phyloP scores from a whole-genome alignment of 2,797 vertebrate species.

The Takifugu rubripes region DNA sequence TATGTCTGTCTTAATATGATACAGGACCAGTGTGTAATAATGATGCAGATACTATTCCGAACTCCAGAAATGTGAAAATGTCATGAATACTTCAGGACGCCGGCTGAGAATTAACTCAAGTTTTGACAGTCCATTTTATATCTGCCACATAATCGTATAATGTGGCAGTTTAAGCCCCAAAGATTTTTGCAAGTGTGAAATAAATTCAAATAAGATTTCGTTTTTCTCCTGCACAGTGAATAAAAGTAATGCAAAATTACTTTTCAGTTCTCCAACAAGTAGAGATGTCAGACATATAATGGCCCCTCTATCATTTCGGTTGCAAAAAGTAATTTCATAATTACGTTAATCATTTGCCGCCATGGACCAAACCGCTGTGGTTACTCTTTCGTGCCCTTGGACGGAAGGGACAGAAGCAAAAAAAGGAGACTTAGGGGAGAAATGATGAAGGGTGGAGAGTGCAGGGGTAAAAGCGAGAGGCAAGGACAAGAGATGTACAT shows the following conservation, averaged over 20 bases:
- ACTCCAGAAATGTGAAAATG: not conserved
- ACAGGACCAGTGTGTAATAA: not conserved
- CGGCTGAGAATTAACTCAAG: too few relatives aligned
- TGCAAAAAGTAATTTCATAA: conserved; percentile 67
- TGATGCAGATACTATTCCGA: not conserved
- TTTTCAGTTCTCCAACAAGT: conserved; percentile 19
- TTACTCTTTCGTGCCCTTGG: conserved; percentile 58
- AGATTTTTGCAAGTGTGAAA: too few relatives aligned
- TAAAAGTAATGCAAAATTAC: too few relatives aligned
- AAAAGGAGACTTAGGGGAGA: not conserved
- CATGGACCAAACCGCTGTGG: conserved; percentile 55
- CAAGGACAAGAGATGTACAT: not conserved
- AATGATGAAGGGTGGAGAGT: not conserved
- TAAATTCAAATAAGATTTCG: too few relatives aligned
- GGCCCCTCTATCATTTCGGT: conserved; percentile 38
- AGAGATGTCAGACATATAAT: conserved; percentile 35
- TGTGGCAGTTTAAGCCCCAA: too few relatives aligned
- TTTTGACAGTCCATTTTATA: too few relatives aligned
- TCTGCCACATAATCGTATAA: too few relatives aligned
- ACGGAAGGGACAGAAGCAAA: not conserved
- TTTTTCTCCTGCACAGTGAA: too few relatives aligned
- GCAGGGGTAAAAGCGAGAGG: not conserved
- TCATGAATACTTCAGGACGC: not conserved
- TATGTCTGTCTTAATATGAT: not conserved
- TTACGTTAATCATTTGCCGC: conserved; percentile 58